phyloP scores from a whole-genome alignment of 2,113 vertebrate genomes.

The Tangachromis dhanisi region DNA sequence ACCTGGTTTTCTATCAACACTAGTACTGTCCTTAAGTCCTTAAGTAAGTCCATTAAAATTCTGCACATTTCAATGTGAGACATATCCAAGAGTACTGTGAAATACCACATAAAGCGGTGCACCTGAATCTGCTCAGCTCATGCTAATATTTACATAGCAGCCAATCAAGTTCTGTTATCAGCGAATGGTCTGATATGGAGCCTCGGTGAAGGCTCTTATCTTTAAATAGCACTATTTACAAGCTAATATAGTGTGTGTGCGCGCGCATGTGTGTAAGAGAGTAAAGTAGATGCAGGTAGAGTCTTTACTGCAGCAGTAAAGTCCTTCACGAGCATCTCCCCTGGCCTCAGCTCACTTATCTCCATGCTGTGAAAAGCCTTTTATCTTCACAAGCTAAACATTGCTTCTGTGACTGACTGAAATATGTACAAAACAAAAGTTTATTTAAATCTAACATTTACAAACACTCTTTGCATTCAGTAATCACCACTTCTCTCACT shows the following conservation, averaged over 20 bases:
- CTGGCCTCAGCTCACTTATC: not conserved
- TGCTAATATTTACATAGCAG: slow-evolving; percentile 30
- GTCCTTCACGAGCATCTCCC: not conserved
- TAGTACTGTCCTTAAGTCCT: not conserved
- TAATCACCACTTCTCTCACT: not conserved
- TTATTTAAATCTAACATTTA: not conserved
- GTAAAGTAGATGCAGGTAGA: not conserved
- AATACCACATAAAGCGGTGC: not conserved
- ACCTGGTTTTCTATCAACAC: not conserved
- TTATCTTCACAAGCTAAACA: not conserved
- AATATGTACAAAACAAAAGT: not conserved
- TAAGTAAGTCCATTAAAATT: not conserved
- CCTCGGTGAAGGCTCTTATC: slow-evolving; percentile 6
- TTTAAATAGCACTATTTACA: not conserved
- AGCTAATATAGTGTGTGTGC: not conserved
- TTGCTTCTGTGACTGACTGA: not conserved
- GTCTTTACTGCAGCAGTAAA: not conserved
- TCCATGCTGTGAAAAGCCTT: not conserved
- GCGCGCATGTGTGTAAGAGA: not conserved
- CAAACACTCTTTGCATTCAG: not conserved
- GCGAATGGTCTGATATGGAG: not conserved
- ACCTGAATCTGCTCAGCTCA: not conserved
- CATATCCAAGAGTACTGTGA: not conserved
- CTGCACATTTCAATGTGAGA: not conserved
- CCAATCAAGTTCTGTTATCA: slow-evolving; percentile 26